Evolutionary conservation across 2,113 vertebrate species (phyloP), one percentile per base, ranked within the genome.

Genomic region (Phoxinus phoxinus): DNA sequence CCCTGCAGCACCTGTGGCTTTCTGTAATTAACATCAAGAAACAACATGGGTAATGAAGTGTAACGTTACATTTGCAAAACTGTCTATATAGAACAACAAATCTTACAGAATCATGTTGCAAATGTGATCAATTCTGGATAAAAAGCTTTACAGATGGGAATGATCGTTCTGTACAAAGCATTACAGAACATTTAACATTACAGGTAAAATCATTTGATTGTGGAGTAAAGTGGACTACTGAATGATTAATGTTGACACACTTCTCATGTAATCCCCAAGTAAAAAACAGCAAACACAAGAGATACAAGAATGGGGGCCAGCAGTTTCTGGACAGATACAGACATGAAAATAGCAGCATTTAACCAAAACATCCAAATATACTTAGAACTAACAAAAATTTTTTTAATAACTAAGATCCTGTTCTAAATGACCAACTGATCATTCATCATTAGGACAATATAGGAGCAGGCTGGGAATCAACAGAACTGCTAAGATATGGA

Each of bases 1-100:
- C 90, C 95, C 97, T 90, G 98, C 96, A 85, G 97, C 98, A 88
- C 97, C 98, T 92, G 96, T 97, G 93, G 96, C 92, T 94, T 98
- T 99, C 98, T 99, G 95, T 86, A 93, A 63, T 56, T 87, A 90
- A 87, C 83, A 91, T 76, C 56, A 85, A 76, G 61, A 81, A 67
- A 81, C 35, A 81, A 21, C 30, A 81, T 51, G 30, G 27, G 58
- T 72, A 63, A 78, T 59, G 30, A 84, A 32, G 15, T 37, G 32
- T 58, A 25, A 58, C 6, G 0, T 37, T 71, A 67, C 5, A 67
- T 32, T 2, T 67, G 15, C 1, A 17, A 67, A 35, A 67, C 25
- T 30, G 41, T 19, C 46, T 53, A 53, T 30, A 19, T 4, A 21
- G 44, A 27, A 30, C 15, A 63, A 44, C 53, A 79, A 41, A 48